Evolutionary conservation across 2,113 vertebrate species (phyloP).

Genomic region (Neodontobutis hainanensis): DNA sequence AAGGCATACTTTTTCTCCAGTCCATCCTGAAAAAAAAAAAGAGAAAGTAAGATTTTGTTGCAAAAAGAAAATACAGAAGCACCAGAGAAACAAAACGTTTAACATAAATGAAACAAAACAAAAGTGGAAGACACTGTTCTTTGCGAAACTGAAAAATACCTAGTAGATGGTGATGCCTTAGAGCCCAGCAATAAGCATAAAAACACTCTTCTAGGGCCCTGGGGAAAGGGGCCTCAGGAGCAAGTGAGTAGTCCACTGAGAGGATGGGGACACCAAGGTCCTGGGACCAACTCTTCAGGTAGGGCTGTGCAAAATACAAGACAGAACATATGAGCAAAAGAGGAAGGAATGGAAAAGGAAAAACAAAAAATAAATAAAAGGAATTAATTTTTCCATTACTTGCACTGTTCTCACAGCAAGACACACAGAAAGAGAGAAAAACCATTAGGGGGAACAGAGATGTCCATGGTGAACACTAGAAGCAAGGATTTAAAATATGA

Average conservation of each 20-base stretch:
- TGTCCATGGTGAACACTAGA: neutral
- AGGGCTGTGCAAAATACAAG: conserved; percentile 73
- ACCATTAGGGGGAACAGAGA: neutral
- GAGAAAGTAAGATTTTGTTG: neutral
- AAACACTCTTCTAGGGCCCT: conserved; percentile 91
- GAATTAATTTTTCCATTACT: neutral
- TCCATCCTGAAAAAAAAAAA: conserved; percentile 81
- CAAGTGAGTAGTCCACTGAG: conserved; percentile 91
- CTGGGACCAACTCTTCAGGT: conserved; percentile 90
- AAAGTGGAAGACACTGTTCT: neutral
- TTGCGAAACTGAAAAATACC: conserved; percentile 68
- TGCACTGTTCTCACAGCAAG: conserved; percentile 14
- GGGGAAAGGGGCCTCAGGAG: conserved; percentile 90
- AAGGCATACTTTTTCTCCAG: conserved; percentile 86
- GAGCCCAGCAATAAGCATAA: conserved; percentile 92
- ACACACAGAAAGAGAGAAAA: neutral
- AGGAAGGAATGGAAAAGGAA: neutral
- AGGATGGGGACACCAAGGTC: conserved; percentile 86
- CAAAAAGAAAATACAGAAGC: neutral
- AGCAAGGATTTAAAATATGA: conserved; percentile 36
- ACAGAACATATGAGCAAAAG: conserved; percentile 22
- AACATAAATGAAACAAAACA: neutral
- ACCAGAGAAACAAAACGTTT: neutral
- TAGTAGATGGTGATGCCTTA: conserved; percentile 84
- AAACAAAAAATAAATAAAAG: no score